These are phyloP conservation scores for Pocillopora verrucosa DNA, from an alignment of 64 coral and sea anemone genomes.

Conservation along the genomic window DNA sequence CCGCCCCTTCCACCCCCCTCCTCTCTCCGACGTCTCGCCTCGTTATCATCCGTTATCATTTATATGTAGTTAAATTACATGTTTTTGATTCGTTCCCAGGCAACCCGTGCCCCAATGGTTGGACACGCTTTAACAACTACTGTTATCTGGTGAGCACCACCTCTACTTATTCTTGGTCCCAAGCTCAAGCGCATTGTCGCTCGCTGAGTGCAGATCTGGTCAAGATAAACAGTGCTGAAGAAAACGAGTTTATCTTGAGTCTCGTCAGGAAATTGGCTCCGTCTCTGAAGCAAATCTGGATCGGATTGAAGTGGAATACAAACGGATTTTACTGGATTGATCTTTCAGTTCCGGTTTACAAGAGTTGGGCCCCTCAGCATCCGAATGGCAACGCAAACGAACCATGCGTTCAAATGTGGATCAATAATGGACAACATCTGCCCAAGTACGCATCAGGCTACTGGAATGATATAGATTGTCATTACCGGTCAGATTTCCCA, in stretches of 20 bases:
- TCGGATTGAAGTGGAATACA: constrained; percentile 3
- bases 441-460: not conserved
- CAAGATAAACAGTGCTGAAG: constrained; percentile 6
- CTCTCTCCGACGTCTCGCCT: no score
- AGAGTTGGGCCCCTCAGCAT: not conserved
- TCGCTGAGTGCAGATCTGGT: not conserved
- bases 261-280: not conserved
- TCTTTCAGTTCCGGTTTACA: not conserved
- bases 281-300: constrained; percentile 1
- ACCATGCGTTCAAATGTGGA: constrained; percentile 11
- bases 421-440: not conserved
- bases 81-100: not conserved
- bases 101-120: not conserved
- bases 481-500: no score
- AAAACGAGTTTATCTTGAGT: constrained; percentile 22
- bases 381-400: not conserved
- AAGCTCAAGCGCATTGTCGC: not conserved
- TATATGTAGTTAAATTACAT: no score
- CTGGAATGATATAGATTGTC: not conserved
- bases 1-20: no score
- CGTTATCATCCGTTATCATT: no score
- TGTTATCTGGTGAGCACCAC: not conserved
- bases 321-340: not conserved
- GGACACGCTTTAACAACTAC: not conserved
- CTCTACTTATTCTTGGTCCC: not conserved